These are phyloP conservation scores for Austrolebias charrua DNA, from an alignment of 2,797 vertebrate genomes.

Conservation along the genomic window DNA sequence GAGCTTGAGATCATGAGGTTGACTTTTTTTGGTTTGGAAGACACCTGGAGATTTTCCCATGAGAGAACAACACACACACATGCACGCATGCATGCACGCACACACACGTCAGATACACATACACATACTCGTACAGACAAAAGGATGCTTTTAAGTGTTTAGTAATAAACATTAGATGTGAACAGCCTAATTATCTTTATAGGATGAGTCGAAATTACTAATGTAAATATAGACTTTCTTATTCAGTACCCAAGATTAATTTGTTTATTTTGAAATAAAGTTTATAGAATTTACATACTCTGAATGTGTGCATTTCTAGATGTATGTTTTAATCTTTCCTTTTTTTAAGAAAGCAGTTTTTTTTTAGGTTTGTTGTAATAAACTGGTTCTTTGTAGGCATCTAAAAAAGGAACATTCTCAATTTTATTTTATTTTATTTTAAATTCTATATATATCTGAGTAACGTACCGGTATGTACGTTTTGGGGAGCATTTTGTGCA, in stretches of 20 bases:
- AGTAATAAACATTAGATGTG: slow-evolving; percentile 11
- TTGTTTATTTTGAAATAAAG: slow-evolving; percentile 77
- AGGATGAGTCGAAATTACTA: slow-evolving; percentile 8
- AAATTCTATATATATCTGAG: too few relatives aligned
- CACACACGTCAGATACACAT: not conserved
- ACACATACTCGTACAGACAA: slow-evolving; percentile 8
- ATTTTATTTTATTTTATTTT: too few relatives aligned
- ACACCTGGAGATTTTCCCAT: slow-evolving; percentile 82
- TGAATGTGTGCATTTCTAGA: slow-evolving; percentile 32
- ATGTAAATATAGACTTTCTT: not conserved
- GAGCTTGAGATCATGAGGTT: slow-evolving; percentile 63
- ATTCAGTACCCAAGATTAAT: slow-evolving; percentile 24
- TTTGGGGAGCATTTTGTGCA: too few relatives aligned
- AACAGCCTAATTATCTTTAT: slow-evolving; percentile 19
- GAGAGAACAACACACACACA: slow-evolving; percentile 29
- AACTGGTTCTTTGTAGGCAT: too few relatives aligned
- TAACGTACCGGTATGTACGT: too few relatives aligned
- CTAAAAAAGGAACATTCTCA: too few relatives aligned
- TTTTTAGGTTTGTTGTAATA: too few relatives aligned
- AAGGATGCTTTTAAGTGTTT: slow-evolving; percentile 18
- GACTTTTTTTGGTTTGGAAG: slow-evolving; percentile 67
- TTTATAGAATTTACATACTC: slow-evolving; percentile 41
- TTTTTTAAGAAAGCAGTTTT: too few relatives aligned
- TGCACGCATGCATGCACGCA: not conserved
- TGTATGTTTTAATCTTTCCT: slow-evolving; percentile 8